Evolutionary conservation across 2,797 vertebrate species (phyloP), one percentile per base, ranked within the genome.

Genomic region (Cryptoprocta ferox): DNA sequence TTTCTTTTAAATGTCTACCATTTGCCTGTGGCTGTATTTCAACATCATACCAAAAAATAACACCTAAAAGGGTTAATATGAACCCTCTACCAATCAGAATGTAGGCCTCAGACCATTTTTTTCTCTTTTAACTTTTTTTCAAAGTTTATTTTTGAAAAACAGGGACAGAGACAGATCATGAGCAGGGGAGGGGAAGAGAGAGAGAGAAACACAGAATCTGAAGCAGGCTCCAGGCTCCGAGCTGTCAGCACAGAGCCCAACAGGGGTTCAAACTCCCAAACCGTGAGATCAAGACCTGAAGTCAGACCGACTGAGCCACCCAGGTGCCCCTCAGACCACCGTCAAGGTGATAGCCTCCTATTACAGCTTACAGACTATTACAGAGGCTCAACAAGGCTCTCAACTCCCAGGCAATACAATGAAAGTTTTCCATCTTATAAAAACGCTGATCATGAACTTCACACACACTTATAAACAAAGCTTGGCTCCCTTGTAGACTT

Each of bases 401-500:
- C 9, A 28, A 85, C 42, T 70, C 12, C 10, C 21, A 89, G 63
- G 45, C 37, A 97, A 86, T 79, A 71, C 45, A 92, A 93, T 59
- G 16, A 45, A 91, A 96, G 7, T 21, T 91, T 83, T 80, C 45
- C 45, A 94, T 53, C 2, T 45, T 53, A 91, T 32, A 81, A 90
- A 89, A 96, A 90, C 14, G 9, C 14, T 89, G 68, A 88, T 28
- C 19, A n/a, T 35, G 87, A 76, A 95, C 68, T 76, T 92, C 61
- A 96, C 73, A 95, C 13, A 95, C 30, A 79, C 9, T 85, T 73
- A 56, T 53, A 80, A 13, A 80, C 10, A 75, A 80, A 82, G 42
- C 3, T 6, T 91, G 26, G 39, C 16, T 87, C 86, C 12, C 24
- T n/a, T 16, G 12, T 73, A n/a, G 14, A 56, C 32, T 82, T 94